Percentiles rank a stretch among this genome's conserved stretches.
These are phyloP conservation scores for Passer montanus DNA, from an alignment of 2,113 vertebrate species.

Conservation along the genomic window DNA sequence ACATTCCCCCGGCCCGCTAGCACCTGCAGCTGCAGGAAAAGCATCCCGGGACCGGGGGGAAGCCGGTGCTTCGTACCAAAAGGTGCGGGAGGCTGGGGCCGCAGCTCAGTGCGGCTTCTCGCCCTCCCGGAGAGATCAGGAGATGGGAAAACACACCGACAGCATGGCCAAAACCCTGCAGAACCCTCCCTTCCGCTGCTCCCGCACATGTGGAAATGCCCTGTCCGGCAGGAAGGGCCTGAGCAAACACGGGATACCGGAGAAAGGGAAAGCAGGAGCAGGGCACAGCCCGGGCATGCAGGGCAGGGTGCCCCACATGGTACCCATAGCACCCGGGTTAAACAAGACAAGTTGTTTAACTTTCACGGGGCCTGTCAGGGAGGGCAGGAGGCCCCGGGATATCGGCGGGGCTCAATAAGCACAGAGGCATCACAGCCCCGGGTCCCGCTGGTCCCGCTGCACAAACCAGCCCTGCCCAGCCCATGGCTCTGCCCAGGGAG, in stretches of 20 bases:
- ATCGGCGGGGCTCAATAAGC: accelerated
- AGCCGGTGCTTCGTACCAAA: neutral
- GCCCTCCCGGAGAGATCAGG: accelerated
- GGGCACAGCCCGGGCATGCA: neutral
- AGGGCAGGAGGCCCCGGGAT: neutral
- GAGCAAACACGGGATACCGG: neutral
- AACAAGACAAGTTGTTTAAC: neutral
- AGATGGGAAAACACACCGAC: neutral
- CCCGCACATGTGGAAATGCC: neutral
- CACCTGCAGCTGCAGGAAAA: neutral
- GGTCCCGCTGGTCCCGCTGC: accelerated
- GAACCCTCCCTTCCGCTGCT: neutral
- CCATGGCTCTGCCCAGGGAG: neutral
- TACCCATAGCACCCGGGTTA: accelerated
- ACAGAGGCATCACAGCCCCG: accelerated
- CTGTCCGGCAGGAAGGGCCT: neutral
- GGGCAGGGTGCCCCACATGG: accelerated
- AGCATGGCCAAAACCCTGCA: accelerated
- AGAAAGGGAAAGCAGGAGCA: neutral
- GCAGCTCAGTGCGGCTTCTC: neutral
- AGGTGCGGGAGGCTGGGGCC: neutral
- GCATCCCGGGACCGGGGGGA: neutral
- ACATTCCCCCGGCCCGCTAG: too few relatives aligned
- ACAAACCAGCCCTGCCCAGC: neutral
- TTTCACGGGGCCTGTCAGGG: neutral